Conservation (phyloP, 2,797 vertebrate species). For the Schizopygopsis pylzovi region DNA sequence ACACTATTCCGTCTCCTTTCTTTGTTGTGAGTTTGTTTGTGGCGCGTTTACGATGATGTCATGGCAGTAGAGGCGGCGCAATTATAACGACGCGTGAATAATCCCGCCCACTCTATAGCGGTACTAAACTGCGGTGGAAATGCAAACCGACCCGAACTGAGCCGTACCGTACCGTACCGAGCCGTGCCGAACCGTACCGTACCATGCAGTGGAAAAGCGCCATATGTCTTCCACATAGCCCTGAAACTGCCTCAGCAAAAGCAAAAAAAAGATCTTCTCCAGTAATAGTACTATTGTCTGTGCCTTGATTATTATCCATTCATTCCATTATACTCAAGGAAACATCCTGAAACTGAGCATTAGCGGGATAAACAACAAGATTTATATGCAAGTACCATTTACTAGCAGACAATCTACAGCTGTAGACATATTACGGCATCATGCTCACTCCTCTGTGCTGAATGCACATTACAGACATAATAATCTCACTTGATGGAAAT, state of each 20-base stretch:
- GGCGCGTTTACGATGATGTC: too few species aligned
- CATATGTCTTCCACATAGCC: too few species aligned
- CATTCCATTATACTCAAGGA: conserved; percentile 1
- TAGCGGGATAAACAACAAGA: conserved; percentile 1
- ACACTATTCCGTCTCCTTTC: too few species aligned
- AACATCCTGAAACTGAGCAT: conserved; percentile 4
- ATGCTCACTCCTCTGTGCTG: background rate
- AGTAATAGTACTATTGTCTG: background rate
- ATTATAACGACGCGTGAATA: too few species aligned
- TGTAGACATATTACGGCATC: background rate
- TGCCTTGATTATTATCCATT: background rate
- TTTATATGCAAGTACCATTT: background rate
- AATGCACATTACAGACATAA: conserved; percentile 13
- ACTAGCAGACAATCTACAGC: conserved; percentile 1
- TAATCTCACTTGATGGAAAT: conserved; percentile 3
- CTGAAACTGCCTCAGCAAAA: conserved; percentile 8
- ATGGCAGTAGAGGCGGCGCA: too few species aligned
- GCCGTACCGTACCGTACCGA: too few species aligned
- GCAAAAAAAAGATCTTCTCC: background rate
- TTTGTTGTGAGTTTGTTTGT: too few species aligned
- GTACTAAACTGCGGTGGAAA: too few species aligned
- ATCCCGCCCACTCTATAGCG: too few species aligned
- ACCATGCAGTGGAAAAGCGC: too few species aligned
- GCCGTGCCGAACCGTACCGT: too few species aligned
- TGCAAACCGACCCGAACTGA: too few species aligned